A percentile compares a stretch with the other conserved stretches of the same genome.
phyloP scores from a whole-genome alignment of 2,888 invertebrate genomes.

The Antheraea yamamai region DNA sequence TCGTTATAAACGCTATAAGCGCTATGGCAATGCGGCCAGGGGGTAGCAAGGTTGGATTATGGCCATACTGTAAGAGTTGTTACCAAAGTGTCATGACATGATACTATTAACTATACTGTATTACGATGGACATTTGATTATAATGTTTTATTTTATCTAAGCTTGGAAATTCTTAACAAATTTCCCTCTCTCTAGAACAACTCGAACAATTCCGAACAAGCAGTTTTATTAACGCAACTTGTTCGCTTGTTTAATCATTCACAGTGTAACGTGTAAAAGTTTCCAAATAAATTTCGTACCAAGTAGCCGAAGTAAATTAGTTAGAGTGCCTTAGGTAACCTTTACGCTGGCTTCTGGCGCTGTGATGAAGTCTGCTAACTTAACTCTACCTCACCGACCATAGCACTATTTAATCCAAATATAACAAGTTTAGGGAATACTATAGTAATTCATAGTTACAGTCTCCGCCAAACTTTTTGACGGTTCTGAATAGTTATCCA shows the following conservation, averaged over 20 bases:
- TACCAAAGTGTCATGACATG: too few relatives aligned
- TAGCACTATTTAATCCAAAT: slow-evolving; percentile 20
- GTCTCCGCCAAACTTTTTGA: too few relatives aligned
- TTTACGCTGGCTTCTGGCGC: slow-evolving; percentile 27
- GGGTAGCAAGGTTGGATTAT: too few relatives aligned
- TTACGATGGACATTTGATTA: slow-evolving; percentile 36
- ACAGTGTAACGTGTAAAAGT: slow-evolving; percentile 49
- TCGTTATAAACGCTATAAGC: too few relatives aligned
- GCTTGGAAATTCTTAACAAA: slow-evolving; percentile 43
- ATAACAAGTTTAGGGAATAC: slow-evolving; percentile 20
- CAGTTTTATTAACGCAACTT: slow-evolving; percentile 53
- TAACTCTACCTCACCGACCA: slow-evolving; percentile 16
- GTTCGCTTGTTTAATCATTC: slow-evolving; percentile 56
- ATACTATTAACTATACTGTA: slow-evolving; percentile 5
- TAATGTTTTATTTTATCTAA: slow-evolving; percentile 41
- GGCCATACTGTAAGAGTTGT: too few relatives aligned
- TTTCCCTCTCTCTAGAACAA: slow-evolving; percentile 30
- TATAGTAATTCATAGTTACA: background rate
- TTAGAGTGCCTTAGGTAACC: slow-evolving; percentile 47
- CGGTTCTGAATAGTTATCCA: too few relatives aligned
- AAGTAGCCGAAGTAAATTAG: slow-evolving; percentile 48
- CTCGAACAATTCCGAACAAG: slow-evolving; percentile 47
- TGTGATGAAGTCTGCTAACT: slow-evolving; percentile 29
- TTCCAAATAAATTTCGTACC: slow-evolving; percentile 52
- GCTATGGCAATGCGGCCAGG: too few relatives aligned